phyloP scores from a whole-genome alignment of 1,140 invertebrate species.

The Parasteatoda tepidariorum region DNA sequence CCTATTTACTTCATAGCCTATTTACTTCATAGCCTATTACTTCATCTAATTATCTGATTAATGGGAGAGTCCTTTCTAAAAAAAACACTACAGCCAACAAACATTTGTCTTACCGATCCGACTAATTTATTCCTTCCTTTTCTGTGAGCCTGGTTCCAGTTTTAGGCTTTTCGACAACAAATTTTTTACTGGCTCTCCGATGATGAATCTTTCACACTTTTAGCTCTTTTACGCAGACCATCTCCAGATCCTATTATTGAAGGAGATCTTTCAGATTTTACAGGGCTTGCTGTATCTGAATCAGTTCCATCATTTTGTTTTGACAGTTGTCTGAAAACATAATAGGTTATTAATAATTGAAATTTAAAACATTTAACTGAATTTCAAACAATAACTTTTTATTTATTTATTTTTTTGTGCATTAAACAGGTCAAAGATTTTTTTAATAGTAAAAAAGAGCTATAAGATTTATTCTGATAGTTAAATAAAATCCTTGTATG shows the following conservation, averaged over 20 bases:
- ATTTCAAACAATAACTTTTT: no score
- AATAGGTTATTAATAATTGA: no score
- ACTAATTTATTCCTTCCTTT: slow-evolving; percentile 41
- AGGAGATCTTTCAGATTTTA: background rate
- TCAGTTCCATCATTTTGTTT: slow-evolving; percentile 27
- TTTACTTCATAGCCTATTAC: no score
- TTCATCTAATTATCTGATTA: no score
- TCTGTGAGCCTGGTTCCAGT: slow-evolving; percentile 33
- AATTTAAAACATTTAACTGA: no score
- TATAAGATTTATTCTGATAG: no score
- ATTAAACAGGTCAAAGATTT: no score
- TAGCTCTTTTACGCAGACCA: slow-evolving; percentile 2
- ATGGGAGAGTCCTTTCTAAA: no score
- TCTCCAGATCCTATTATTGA: slow-evolving; percentile 7
- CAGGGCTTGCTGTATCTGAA: background rate
- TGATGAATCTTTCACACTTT: background rate
- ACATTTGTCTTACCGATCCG: slow-evolving; percentile 18
- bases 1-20: no score
- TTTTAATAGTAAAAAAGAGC: no score
- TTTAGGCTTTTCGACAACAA: background rate
- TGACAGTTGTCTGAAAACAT: slow-evolving; percentile 41
- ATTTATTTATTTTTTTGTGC: no score
- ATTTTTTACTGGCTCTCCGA: background rate
- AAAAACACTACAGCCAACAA: background rate
- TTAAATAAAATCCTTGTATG: no score